Evolutionary conservation across 2,797 vertebrate species (phyloP), one percentile per base, ranked within the genome.

Genomic region (Alosa sapidissima): DNA sequence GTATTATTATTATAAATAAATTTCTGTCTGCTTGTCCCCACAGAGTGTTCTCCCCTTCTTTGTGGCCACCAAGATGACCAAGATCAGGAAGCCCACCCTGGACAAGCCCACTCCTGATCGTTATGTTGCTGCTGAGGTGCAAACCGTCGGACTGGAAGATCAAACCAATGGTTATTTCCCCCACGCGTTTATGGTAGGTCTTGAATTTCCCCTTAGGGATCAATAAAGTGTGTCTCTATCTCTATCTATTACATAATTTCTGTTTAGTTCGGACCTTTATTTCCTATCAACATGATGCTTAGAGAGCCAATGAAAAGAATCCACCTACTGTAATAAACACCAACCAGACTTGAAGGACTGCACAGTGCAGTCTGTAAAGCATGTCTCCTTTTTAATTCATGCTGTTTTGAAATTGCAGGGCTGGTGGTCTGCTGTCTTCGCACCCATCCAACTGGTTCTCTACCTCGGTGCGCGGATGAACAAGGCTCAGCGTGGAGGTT

Each of bases 31-130:
- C 48, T 45, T 33, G 10, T n/a, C 5, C 16, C 13, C 91, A 41
- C 92, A 99, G 98, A 98, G 97, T 0, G 96, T 99, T 85, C 91
- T 98, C 33, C 98, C 98, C 0, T 98, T 94, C 92, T 98, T 89
- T 0, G 97, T 99, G 86, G 97, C 91, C 81, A 99, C 98, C 0
- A 99, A 99, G 91, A 89, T 99, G 96, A 93, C 96, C 33, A 97
- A 94, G 60, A 95, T 99, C 91, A 96, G 94, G 91, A 98, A 92
- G 87, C 93, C 97, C 7, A 97, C 96, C 28, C 93, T 97, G 3
- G 91, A 94, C 87, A 97, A 95, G 48, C 98, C 98, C 51, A 97
- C 95, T 52, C 93, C 98, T 0, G 96, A 97, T 72, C 95, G 93
- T 0, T 99, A 96, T 0, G 98, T 97, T 75, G 95, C 96, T 51